These are phyloP conservation scores for Dicycla oo DNA, from an alignment of 2,888 invertebrate genomes.

Conservation along the genomic window DNA sequence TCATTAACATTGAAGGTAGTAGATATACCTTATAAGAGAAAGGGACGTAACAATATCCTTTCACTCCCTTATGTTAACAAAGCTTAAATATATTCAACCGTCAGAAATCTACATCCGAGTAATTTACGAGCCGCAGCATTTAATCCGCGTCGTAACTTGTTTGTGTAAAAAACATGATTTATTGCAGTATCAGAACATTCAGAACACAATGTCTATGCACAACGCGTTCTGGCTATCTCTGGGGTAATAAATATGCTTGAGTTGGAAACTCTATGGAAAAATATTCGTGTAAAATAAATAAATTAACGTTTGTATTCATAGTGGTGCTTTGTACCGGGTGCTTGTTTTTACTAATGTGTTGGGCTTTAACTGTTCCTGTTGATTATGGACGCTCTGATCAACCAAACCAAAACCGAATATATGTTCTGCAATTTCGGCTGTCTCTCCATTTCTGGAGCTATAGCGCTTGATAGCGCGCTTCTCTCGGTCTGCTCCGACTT, in stretches of 20 bases:
- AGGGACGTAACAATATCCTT: too few relatives aligned
- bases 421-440: too few relatives aligned
- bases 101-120: constrained; percentile 26
- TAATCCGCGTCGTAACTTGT: constrained; percentile 57
- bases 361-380: constrained; percentile 2
- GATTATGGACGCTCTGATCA: too few relatives aligned
- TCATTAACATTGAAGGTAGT: too few relatives aligned
- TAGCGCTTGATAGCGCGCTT: too few relatives aligned
- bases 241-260: constrained; percentile 52
- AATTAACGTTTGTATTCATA: constrained; percentile 30
- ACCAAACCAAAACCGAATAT: too few relatives aligned
- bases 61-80: constrained; percentile 11
- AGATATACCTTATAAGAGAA: too few relatives aligned
- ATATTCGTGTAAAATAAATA: constrained; percentile 51
- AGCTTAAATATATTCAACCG: constrained; percentile 48
- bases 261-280: constrained; percentile 33
- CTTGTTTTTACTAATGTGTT: not conserved
- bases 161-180: constrained; percentile 61
- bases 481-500: too few relatives aligned
- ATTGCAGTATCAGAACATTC: constrained; percentile 34
- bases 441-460: too few relatives aligned
- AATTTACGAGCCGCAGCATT: constrained; percentile 54
- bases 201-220: constrained; percentile 54
- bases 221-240: constrained; percentile 41
- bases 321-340: not conserved